phyloP scores from a whole-genome alignment of 37 sponge, comb jelly and placozoan genomes.

The Ephydatia muelleri region DNA sequence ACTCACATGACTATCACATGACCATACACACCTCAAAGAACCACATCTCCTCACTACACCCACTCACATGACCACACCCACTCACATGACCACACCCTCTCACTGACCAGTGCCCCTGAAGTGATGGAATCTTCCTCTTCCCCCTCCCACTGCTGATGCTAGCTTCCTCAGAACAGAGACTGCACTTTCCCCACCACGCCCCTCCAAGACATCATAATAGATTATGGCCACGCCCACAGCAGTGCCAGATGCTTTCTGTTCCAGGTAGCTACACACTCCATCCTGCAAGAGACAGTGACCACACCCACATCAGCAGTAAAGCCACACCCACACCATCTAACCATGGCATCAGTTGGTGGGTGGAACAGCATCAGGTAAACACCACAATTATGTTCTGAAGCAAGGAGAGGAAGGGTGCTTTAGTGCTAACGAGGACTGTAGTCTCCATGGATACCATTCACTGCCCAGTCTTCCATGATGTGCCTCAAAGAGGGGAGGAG shows the following conservation, averaged over 20 bases:
- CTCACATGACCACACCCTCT: not conserved
- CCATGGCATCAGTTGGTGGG: not conserved
- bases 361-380: not conserved
- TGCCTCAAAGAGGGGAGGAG: no score
- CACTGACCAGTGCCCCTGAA: constrained; percentile 33
- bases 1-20: not conserved
- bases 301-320: not conserved
- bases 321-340: not conserved
- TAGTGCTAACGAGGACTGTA: no score
- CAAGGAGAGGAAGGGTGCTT: no score
- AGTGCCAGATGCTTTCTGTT: constrained; percentile 15
- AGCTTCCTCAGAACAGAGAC: constrained; percentile 16
- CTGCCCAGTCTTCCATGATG: no score
- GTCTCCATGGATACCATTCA: no score
- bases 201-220: constrained; percentile 8
- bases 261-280: constrained; percentile 30
- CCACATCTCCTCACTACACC: not conserved
- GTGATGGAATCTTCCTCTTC: constrained; percentile 50
- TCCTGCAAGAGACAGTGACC: constrained; percentile 20
- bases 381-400: not conserved
- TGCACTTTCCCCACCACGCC: no score
- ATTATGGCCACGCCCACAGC: constrained; percentile 4
- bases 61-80: not conserved
- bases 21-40: not conserved
- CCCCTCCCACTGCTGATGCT: constrained; percentile 32